Conservation (phyloP, 2,797 vertebrate genomes). For the Rachycentron canadum region DNA sequence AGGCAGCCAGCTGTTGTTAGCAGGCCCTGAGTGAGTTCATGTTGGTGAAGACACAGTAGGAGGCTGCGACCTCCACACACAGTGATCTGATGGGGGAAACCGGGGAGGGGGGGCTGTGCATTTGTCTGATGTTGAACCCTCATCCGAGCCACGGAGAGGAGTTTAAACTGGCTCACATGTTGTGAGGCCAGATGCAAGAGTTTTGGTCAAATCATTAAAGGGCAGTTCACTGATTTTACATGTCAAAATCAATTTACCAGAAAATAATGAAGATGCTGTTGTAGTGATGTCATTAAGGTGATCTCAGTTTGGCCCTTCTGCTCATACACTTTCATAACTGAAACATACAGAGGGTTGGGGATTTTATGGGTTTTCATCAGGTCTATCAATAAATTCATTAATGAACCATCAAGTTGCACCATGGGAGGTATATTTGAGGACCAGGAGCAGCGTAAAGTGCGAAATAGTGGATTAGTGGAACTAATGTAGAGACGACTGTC, state of each 20-base stretch:
- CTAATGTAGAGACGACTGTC: too few species aligned
- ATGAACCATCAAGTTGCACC: too few species aligned
- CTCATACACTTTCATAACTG: not conserved
- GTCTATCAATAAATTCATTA: too few species aligned
- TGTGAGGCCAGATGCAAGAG: not conserved
- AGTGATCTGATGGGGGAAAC: slow-evolving; percentile 21
- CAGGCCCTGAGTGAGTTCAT: slow-evolving; percentile 42
- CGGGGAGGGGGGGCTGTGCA: slow-evolving; percentile 3
- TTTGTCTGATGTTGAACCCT: slow-evolving; percentile 49
- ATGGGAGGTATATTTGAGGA: too few species aligned
- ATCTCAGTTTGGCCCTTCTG: not conserved
- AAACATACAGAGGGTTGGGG: not conserved
- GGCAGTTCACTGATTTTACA: not conserved
- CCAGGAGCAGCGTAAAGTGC: too few species aligned
- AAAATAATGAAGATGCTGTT: too few species aligned
- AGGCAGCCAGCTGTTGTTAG: slow-evolving; percentile 29
- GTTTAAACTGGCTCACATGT: not conserved
- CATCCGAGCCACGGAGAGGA: not conserved
- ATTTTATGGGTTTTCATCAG: too few species aligned
- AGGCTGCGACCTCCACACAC: slow-evolving; percentile 38
- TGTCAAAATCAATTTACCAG: too few species aligned
- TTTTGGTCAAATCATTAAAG: not conserved
- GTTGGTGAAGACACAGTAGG: slow-evolving; percentile 55
- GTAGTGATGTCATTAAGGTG: not conserved
- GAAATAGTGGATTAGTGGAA: too few species aligned